phyloP scores from a whole-genome alignment of 1,140 invertebrate genomes.

The Rhynchophorus ferrugineus region DNA sequence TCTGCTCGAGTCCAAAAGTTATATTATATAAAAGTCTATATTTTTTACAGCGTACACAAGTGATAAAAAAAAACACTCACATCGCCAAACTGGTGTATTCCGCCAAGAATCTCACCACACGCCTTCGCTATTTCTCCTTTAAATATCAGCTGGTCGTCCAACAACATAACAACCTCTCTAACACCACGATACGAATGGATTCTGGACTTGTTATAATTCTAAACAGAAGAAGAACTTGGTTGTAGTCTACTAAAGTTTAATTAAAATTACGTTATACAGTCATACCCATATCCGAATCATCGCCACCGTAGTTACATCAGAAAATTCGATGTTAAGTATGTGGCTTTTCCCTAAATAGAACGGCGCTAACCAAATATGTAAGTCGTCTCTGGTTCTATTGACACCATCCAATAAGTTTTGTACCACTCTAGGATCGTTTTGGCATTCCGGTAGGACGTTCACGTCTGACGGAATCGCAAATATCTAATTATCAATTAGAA shows the following conservation, averaged over 20 bases:
- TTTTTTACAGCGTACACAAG: background rate
- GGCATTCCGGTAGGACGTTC: conserved; percentile 52
- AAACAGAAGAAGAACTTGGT: conserved; percentile 10
- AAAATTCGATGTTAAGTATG: conserved; percentile 53
- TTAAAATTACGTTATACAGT: background rate
- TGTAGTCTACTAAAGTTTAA: background rate
- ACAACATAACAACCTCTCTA: conserved; percentile 58
- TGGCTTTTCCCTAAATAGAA: conserved; percentile 51
- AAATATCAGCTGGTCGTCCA: conserved; percentile 64
- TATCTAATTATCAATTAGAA: no score
- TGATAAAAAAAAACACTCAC: conserved; percentile 55
- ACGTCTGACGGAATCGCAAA: conserved; percentile 52
- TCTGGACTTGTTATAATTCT: conserved; percentile 84
- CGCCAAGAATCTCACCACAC: conserved; percentile 61
- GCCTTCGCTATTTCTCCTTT: conserved; percentile 73
- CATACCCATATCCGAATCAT: conserved; percentile 72
- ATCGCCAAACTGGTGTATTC: conserved; percentile 67
- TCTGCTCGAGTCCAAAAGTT: background rate
- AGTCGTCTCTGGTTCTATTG: conserved; percentile 66
- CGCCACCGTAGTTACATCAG: conserved; percentile 51
- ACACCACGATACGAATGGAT: conserved; percentile 73
- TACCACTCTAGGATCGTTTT: conserved; percentile 52
- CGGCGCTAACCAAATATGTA: conserved; percentile 66
- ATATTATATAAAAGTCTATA: background rate
- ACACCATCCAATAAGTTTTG: conserved; percentile 62